These are phyloP conservation scores for Machaerirhynchus nigripectus DNA, from an alignment of 2,113 vertebrate species.

Conservation along the genomic window DNA sequence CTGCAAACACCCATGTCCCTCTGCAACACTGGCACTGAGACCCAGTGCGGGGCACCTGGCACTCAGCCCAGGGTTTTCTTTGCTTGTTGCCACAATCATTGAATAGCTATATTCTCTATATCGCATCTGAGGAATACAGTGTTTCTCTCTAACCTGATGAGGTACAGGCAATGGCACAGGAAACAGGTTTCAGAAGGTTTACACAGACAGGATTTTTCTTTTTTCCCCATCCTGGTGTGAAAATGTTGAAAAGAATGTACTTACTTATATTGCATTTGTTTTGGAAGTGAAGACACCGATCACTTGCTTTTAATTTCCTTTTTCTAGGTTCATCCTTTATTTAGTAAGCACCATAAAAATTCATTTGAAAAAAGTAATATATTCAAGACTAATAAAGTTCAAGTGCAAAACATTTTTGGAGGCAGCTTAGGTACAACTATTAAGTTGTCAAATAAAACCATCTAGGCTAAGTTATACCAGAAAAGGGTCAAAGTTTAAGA, in stretches of 20 bases:
- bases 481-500: background rate
- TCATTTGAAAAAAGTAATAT: background rate
- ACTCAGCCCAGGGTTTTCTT: background rate
- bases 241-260: background rate
- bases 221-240: background rate
- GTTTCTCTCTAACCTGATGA: background rate
- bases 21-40: background rate
- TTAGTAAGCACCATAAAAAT: background rate
- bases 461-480: background rate
- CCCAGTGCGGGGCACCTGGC: background rate
- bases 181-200: background rate
- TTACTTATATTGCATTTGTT: background rate
- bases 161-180: background rate
- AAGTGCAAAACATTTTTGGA: slow-evolving; percentile 31
- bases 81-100: background rate
- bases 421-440: background rate
- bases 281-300: background rate
- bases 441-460: slow-evolving; percentile 9
- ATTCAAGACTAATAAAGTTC: background rate
- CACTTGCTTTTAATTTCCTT: background rate
- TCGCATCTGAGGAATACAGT: background rate
- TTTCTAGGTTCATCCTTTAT: background rate
- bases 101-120: background rate
- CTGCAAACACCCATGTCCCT: rapidly evolving
- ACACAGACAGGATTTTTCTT: background rate